Evolutionary conservation across 2,888 invertebrate genomes (phyloP), one percentile per base, ranked within the genome.

Genomic region (Argyra leucocephala): DNA sequence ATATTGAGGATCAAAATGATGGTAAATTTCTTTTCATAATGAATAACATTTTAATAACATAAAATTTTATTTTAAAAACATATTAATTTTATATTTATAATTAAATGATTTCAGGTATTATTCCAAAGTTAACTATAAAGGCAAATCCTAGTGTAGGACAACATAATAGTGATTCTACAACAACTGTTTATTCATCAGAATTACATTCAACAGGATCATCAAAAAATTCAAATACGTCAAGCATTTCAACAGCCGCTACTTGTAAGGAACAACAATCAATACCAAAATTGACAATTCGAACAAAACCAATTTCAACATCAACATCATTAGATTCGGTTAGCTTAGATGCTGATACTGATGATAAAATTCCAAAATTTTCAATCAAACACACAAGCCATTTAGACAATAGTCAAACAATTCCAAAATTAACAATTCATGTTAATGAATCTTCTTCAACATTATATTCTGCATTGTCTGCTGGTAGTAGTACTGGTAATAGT

Each of bases 361-460:
- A 64, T 57, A 64, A 66, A 22, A 66, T 72, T 31, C 74, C 67
- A 10, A 72, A 72, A 68, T 66, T 71, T 61, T 71, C 71, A n/a
- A 71, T 72, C n/a, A 70, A 70, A 66, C 63, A 67, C 36, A 57
- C 63, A 37, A 18, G 22, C 57, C 37, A 64, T 67, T 67, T 58
- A 65, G 65, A 66, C 18, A 63, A 65, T 37, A 48, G 26, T 59
- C 64, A 64, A 63, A 62, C 67, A 69, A 79, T 83, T 63, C 82
- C 83, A 57, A 83, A 83, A 75, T 73, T 83, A 68, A 83, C 83
- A 63, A 82, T 83, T 57, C 82, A 77, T 57, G 76, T 73, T 69
- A 82, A 80, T 73, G 77, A 76, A 64, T 65, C 68, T 10, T 66
- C 24, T 23, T 61, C 65, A 15, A 64, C 67, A 26, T 62, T 48